Evolutionary conservation across 2,888 invertebrate genomes (phyloP).

Genomic region (Lypha dubia): DNA sequence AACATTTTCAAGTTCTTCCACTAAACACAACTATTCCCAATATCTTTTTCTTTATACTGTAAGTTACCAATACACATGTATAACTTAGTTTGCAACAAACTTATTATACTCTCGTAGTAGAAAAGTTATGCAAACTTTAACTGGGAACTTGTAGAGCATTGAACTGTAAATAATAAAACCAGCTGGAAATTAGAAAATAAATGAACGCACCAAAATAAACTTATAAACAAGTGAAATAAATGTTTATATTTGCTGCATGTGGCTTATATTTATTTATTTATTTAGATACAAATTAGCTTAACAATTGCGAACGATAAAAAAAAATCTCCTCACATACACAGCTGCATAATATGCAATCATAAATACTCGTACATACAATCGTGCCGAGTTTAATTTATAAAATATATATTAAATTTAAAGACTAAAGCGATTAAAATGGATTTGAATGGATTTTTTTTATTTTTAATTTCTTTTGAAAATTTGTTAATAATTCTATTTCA

Average conservation of each 20-base stretch:
- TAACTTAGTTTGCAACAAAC: too few species aligned
- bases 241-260: constrained; percentile 45
- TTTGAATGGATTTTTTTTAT: constrained; percentile 29
- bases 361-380: not conserved
- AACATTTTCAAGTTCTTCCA: not conserved
- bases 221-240: constrained; percentile 26
- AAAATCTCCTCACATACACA: constrained; percentile 15
- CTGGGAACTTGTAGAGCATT: constrained; percentile 16
- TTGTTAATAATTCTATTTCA: constrained; percentile 28
- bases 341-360: not conserved
- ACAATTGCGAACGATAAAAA: constrained; percentile 42
- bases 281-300: constrained; percentile 41
- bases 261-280: constrained; percentile 22
- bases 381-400: not conserved
- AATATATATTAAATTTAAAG: constrained; percentile 42
- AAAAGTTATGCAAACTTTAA: constrained; percentile 1
- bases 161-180: constrained; percentile 38
- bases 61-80: not conserved
- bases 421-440: constrained; percentile 48
- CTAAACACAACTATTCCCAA: not conserved
- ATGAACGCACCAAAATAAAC: not conserved
- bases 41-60: not conserved
- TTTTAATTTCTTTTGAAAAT: not conserved
- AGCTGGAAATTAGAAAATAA: constrained; percentile 35
- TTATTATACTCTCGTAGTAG: not conserved